These are phyloP conservation scores for Melanostoma scalare DNA, from an alignment of 2,888 invertebrate genomes.

Conservation along the genomic window DNA sequence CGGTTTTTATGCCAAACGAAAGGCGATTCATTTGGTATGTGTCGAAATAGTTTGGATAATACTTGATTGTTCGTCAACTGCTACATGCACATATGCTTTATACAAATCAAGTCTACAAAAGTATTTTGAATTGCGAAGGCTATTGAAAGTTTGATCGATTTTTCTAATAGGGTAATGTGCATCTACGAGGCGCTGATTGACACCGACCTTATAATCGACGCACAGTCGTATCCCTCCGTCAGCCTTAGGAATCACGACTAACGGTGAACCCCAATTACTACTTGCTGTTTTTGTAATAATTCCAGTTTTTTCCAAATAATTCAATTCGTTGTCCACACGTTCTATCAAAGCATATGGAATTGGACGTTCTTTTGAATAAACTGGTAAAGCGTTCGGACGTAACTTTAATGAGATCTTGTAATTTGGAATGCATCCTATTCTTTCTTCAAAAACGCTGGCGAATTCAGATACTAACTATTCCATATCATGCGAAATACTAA, in stretches of 20 bases:
- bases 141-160: conserved; percentile 74
- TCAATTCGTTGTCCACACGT: conserved; percentile 13
- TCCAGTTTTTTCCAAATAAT: conserved; percentile 5
- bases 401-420: not conserved
- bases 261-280: conserved; percentile 25
- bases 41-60: conserved; percentile 37
- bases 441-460: conserved; percentile 5
- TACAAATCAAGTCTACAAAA: conserved; percentile 75
- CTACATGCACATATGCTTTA: conserved; percentile 74
- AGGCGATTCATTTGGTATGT: conserved; percentile 40
- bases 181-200: conserved; percentile 12
- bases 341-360: conserved; percentile 13
- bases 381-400: conserved; percentile 9
- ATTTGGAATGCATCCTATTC: conserved; percentile 13
- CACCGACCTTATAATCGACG: conserved; percentile 20
- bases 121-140: conserved; percentile 70
- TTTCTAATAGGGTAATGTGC: conserved; percentile 27
- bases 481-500: not conserved
- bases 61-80: conserved; percentile 34
- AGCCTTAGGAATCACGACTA: conserved; percentile 1
- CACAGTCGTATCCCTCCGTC: conserved; percentile 4
- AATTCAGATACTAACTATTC: conserved; percentile 4
- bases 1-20: conserved; percentile 53
- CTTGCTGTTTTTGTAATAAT: conserved; percentile 15
- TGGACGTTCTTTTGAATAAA: conserved; percentile 16